phyloP scores from a whole-genome alignment of 2,888 invertebrate species.

The Leptodirus hochenwartii region DNA sequence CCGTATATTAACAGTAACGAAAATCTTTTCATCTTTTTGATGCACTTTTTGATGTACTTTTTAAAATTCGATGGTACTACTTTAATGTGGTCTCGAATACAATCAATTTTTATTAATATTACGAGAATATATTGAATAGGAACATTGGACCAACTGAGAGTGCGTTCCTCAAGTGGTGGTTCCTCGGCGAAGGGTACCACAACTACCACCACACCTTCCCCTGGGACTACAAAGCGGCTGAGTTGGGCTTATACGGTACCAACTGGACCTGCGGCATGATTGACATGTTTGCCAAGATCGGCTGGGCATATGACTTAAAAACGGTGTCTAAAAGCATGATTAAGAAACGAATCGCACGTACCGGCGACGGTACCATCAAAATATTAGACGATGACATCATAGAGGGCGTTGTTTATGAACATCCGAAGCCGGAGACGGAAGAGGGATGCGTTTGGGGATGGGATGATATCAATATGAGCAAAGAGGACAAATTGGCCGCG shows the following conservation, averaged over 20 bases:
- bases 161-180: slow-evolving; percentile 20
- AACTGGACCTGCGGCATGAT: slow-evolving; percentile 71
- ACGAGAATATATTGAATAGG: slow-evolving; percentile 5
- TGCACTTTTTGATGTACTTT: background rate
- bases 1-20: background rate
- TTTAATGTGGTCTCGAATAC: background rate
- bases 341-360: slow-evolving; percentile 33
- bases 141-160: slow-evolving; percentile 10
- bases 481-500: slow-evolving; percentile 33
- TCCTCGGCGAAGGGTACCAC: slow-evolving; percentile 68
- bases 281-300: slow-evolving; percentile 56
- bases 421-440: slow-evolving; percentile 14
- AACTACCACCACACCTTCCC: slow-evolving; percentile 79
- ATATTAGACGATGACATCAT: slow-evolving; percentile 3
- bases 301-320: slow-evolving; percentile 67
- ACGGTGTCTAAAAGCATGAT: slow-evolving; percentile 38
- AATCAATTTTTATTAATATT: background rate
- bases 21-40: slow-evolving; percentile 1
- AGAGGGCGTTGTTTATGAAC: slow-evolving; percentile 5
- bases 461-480: slow-evolving; percentile 58
- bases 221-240: slow-evolving; percentile 71
- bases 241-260: slow-evolving; percentile 33
- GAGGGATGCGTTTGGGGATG: slow-evolving; percentile 58
- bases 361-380: slow-evolving; percentile 34
- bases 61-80: too few relatives aligned